Percentiles rank a stretch among this genome's conserved stretches.
Evolutionary conservation across 1,140 invertebrate species (phyloP).

Genomic region (Penaeus japonicus): DNA sequence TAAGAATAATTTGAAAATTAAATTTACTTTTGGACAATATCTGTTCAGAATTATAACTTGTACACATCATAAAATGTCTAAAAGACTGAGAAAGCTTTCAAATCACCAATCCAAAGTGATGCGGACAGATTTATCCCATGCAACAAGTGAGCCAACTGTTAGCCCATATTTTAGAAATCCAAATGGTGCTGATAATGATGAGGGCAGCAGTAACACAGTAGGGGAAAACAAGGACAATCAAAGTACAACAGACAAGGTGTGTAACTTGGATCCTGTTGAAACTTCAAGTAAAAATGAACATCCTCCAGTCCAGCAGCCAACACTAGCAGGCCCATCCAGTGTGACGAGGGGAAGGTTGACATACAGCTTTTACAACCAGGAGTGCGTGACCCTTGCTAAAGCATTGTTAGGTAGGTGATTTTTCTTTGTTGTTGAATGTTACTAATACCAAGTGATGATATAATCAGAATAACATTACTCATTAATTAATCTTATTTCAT

Average conservation of each 20-base stretch:
- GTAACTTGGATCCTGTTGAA: not conserved
- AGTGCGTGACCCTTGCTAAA: slow-evolving; percentile 66
- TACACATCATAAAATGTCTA: too few relatives aligned
- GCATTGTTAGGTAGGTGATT: slow-evolving; percentile 69
- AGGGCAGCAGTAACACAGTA: not conserved
- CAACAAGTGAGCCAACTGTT: not conserved
- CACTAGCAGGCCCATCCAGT: not conserved
- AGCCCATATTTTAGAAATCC: not conserved
- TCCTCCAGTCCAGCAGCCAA: not conserved
- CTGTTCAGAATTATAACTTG: too few relatives aligned
- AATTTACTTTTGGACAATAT: too few relatives aligned
- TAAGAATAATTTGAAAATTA: too few relatives aligned
- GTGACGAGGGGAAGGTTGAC: not conserved
- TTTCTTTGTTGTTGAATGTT: not conserved
- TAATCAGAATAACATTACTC: not conserved
- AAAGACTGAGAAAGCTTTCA: too few relatives aligned
- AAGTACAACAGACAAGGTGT: not conserved
- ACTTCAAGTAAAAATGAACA: not conserved
- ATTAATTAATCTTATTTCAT: not conserved
- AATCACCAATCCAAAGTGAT: too few relatives aligned
- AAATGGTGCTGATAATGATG: not conserved
- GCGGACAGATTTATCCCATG: too few relatives aligned
- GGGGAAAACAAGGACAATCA: not conserved
- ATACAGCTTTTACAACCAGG: slow-evolving; percentile 46
- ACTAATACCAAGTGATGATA: not conserved